Base-by-base conservation (phyloP, 1,140 invertebrate species). In the Drosophila navojoa region DNA sequence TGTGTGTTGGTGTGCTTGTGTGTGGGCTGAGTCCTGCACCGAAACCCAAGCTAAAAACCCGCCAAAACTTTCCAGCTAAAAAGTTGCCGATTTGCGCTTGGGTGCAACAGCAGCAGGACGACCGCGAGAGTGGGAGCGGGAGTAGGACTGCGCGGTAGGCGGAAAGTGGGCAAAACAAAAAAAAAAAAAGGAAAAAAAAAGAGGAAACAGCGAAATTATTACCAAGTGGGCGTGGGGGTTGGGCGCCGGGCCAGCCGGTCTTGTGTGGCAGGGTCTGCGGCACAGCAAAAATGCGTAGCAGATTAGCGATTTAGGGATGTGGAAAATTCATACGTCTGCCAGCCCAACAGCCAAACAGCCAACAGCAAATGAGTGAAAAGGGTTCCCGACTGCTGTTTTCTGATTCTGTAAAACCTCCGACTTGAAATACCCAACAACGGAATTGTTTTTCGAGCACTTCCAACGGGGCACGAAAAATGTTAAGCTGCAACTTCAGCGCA, bases 301-400 rank as follows among this genome's bases (percentile, higher is more conserved):
- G 85, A 89, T 89, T 90, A 89, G 84, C 84, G 84, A 89, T 89
- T 89, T 89, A 89, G 84, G 80, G 84, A 89, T 89, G 84, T 80
- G 84, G 84, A 89, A 89, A 89, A 89, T 89, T 89, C 77, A 77
- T 90, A 76, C 71, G 84, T 90, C 85, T 89, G 84, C 70, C 84
- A 47, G 57, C 22, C 49, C 13, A 11, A 11, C 16, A n/a, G 22
- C 38, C 52, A 29, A 16, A 25, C 52, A 6, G 35, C 32, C 15
- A 22, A 16, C 22, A 15, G 27, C 9, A 11, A 15, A 35, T 16
- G 52, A 32, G 13, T 75, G 54, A 68, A 74, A 81, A 86, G 76
- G 82, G 81, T 79, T 81, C 40, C 40, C 19, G 40, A 19, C 22
- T 4, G 10, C 7, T 9, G 11, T 25, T 38, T 38, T 11, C 35